These are phyloP conservation scores for Phalanger gymnotis DNA, from an alignment of 2,797 vertebrate genomes.

Conservation along the genomic window DNA sequence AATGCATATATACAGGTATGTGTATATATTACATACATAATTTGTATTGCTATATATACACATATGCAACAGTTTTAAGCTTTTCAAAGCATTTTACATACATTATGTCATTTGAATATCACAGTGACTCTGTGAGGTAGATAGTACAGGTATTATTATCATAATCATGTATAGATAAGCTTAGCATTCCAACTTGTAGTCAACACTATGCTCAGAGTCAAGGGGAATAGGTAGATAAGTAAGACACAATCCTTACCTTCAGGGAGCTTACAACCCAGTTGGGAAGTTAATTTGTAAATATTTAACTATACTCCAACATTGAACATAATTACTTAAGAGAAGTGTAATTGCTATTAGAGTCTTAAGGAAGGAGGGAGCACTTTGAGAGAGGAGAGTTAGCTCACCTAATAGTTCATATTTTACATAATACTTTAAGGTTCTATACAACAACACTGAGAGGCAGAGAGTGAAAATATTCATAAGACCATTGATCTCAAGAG, in stretches of 20 bases:
- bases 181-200: neutral
- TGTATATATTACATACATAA: too few relatives aligned
- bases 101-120: neutral
- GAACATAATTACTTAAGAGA: neutral
- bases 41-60: too few relatives aligned
- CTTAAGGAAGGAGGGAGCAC: neutral
- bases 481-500: neutral
- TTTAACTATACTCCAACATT: neutral
- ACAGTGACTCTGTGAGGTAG: neutral
- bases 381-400: neutral
- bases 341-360: neutral
- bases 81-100: neutral
- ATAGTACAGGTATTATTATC: neutral
- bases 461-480: neutral
- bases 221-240: too few relatives aligned
- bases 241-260: too few relatives aligned
- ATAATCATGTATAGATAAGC: neutral
- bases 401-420: neutral
- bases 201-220: neutral
- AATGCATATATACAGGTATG: too few relatives aligned
- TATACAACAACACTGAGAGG: neutral
- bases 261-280: too few relatives aligned
- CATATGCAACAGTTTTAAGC: too few relatives aligned
- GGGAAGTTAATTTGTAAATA: too few relatives aligned
- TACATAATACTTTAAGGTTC: neutral